Evolutionary conservation across 2,797 vertebrate species (phyloP), one percentile per base, ranked within the genome.

Genomic region (Esox masquinongy): DNA sequence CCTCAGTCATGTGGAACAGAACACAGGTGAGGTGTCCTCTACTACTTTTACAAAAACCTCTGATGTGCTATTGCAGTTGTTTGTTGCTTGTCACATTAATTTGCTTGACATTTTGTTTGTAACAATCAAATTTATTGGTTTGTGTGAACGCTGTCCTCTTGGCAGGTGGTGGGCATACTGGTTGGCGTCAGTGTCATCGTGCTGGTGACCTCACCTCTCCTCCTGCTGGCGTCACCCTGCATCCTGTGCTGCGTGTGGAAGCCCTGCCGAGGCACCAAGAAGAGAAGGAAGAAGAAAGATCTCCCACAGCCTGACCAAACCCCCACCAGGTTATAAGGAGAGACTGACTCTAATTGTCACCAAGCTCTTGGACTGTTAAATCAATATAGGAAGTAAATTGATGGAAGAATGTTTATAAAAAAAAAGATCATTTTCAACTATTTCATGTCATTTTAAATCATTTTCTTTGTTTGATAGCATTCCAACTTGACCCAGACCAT

Each of bases 1-100:
- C 97, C 3, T 98, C 97, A 0, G 96, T 99, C 51, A 98, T 99
- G 95, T 99, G 97, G 97, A 99, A 99, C 92, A 94, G 97, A 88
- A 97, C 96, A 0, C 97, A 99, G 97, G 97, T 99, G 90, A 24
- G 22, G 69, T 29, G 39, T n/a, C 43, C 39, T 49, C 43, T 14
- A 22, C 68, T 69, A 22, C 50, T n/a, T 22, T 2, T 56, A 56
- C 17, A 56, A n/a, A n/a, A 56, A 22, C 8, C 8, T 64, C 22
- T 14, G 61, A 26, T 26, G 26, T 64, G 24, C 22, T 64, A 64
- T 29, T 7, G 22, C 29, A 64, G 29, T 5, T 31, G 5, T 15
- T 64, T 64, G 15, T 17, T 64, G 14, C 29, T 16, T 64, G 63
- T 26, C 29, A 64, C 26, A 64, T 14, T 9, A 7, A 56, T 31